Conservation (phyloP, 1,140 invertebrate species). For the Homarus americanus region DNA sequence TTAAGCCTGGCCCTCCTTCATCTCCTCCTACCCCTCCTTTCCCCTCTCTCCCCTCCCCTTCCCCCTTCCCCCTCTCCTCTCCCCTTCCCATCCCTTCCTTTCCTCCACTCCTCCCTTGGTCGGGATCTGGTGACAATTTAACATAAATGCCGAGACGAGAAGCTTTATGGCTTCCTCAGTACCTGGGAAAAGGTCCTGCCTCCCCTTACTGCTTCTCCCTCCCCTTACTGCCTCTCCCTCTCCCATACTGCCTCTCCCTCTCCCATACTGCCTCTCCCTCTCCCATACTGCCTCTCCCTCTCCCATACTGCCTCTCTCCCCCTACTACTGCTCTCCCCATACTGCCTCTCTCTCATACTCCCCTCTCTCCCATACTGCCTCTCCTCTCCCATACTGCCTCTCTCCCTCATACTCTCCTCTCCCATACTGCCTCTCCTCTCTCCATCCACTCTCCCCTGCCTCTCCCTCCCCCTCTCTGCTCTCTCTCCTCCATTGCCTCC, state of each 20-base stretch:
- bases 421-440: not conserved
- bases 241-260: too few species aligned
- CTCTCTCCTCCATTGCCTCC: too few species aligned
- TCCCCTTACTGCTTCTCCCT: too few species aligned
- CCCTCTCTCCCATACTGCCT: not conserved
- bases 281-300: too few species aligned
- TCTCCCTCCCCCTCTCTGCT: not conserved
- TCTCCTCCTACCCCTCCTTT: not conserved
- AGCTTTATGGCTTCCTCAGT: constrained; percentile 26
- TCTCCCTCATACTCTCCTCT: not conserved
- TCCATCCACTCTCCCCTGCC: not conserved
- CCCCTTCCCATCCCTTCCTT: not conserved
- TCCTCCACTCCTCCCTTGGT: not conserved
- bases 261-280: too few species aligned
- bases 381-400: not conserved
- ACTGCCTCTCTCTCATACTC: not conserved
- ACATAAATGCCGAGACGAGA: constrained; percentile 43
- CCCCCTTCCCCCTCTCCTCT: not conserved
- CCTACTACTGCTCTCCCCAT: not conserved
- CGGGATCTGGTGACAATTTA: constrained; percentile 48
- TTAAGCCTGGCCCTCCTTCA: too few species aligned
- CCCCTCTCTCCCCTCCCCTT: not conserved
- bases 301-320: not conserved
- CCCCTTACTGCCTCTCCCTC: too few species aligned
- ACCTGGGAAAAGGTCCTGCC: not conserved